phyloP scores from a whole-genome alignment of 1,140 invertebrate genomes.

The Neelides sp. region DNA sequence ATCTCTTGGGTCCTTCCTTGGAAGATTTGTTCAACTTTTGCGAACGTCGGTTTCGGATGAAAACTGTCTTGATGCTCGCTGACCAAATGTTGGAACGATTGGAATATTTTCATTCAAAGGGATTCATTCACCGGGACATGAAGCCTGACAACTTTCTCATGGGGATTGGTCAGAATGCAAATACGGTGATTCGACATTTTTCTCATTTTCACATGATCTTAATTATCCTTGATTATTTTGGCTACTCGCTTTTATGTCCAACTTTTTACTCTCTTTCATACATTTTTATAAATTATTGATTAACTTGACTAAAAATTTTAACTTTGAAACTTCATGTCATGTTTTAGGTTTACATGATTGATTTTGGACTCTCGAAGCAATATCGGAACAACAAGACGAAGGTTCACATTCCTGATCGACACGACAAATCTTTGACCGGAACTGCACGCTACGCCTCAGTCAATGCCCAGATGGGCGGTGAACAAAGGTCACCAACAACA shows the following conservation, averaged over 20 bases:
- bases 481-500: slow-evolving; percentile 19
- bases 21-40: slow-evolving; percentile 56
- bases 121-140: slow-evolving; percentile 49
- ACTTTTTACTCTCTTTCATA: no score
- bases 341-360: slow-evolving; percentile 41
- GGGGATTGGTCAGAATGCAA: slow-evolving; percentile 38
- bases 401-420: slow-evolving; percentile 48
- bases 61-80: slow-evolving; percentile 52
- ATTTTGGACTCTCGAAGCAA: slow-evolving; percentile 55
- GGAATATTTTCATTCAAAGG: slow-evolving; percentile 49
- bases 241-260: no score
- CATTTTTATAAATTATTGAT: no score
- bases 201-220: no score
- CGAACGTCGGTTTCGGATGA: slow-evolving; percentile 48
- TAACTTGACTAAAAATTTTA: neutral
- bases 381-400: slow-evolving; percentile 45
- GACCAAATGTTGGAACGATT: slow-evolving; percentile 43
- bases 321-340: neutral
- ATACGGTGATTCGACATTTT: slow-evolving; percentile 17
- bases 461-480: slow-evolving; percentile 46
- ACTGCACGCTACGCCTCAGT: slow-evolving; percentile 51
- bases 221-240: no score
- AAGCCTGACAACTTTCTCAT: slow-evolving; percentile 57
- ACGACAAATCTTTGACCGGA: slow-evolving; percentile 52
- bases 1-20: slow-evolving; percentile 48